These are phyloP conservation scores for Typhlichthys eigenmanni DNA, from an alignment of 2,797 vertebrate genomes.

Conservation along the genomic window DNA sequence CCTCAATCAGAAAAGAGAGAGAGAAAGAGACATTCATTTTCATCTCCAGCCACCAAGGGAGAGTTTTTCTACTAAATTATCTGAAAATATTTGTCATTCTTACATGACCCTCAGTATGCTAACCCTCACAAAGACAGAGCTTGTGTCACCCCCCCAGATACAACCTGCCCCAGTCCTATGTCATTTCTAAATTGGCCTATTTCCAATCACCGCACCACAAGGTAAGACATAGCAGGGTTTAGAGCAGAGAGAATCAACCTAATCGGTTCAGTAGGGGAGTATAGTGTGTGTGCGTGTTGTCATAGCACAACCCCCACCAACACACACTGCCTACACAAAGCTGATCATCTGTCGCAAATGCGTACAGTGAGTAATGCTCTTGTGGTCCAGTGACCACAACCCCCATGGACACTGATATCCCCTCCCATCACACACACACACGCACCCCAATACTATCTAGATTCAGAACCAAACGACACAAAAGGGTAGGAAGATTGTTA, in stretches of 20 bases:
- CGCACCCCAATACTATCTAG: constrained; percentile 23
- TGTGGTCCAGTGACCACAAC: constrained; percentile 26
- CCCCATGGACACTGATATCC: not conserved
- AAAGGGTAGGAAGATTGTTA: constrained; percentile 1
- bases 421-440: not conserved
- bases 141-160: constrained; percentile 11
- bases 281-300: not conserved
- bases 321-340: constrained; percentile 26
- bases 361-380: constrained; percentile 36
- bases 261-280: constrained; percentile 38
- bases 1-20: not conserved
- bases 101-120: too few relatives aligned
- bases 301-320: not conserved
- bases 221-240: constrained; percentile 31
- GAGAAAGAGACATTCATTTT: not conserved
- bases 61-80: too few relatives aligned
- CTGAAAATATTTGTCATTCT: too few relatives aligned
- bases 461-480: constrained; percentile 39
- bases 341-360: constrained; percentile 41
- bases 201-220: constrained; percentile 44
- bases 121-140: constrained; percentile 12
- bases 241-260: constrained; percentile 31
- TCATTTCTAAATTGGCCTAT: constrained; percentile 57
- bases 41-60: too few relatives aligned
- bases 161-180: constrained; percentile 12